Base-by-base conservation (phyloP, 2,797 vertebrate genomes). In the Borostomias antarcticus region DNA sequence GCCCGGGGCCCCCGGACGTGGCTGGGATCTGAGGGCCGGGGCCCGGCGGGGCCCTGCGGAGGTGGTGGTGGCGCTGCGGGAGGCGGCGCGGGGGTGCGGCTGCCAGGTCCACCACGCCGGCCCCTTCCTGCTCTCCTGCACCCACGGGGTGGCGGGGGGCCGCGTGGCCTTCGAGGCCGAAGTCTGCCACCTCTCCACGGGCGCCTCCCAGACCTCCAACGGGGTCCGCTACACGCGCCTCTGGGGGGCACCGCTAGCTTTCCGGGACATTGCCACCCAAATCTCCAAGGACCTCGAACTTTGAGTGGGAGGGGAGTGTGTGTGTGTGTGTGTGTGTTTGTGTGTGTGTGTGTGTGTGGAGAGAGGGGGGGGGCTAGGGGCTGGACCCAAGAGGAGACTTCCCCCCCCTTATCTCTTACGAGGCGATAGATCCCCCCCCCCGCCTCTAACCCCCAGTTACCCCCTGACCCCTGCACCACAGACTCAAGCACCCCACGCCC, bases 1-100 rank as follows among this genome's bases (percentile, higher is more conserved):
- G 93, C 91, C 95, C 93, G 81, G 95, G 94, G 81, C 93, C 94
- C 76, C 94, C 94, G 91, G 95, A 95, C 89, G 93, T 93, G 91
- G 92, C 94, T 93, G 94, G 91, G 87, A 93, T 94, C 88, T 94
- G 91, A 88, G 93, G 88, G 84, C 88, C 47, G 48, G 89, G 67
- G 83, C 88, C 89, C 60, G 91, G 91, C 90, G 92, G 81, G 93
- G 94, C 67, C 93, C 93, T 23, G 90, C 90, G 75, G 93, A 94
- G 86, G 92, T 95, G 88, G 91, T 95, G 78, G 86, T 90, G 23
- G 93, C 94, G 61, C 89, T 95, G 86, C 89, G 87, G 84, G 92
- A 93, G 87, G 93, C 93, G 77, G 92, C 93, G 0, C 90, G 91
- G 3, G 89, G 91, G 11, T 93, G 93, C 64, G 89, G 92, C 78